Evolutionary conservation across 2,797 vertebrate species (phyloP).

Genomic region (Tadarida brasiliensis): DNA sequence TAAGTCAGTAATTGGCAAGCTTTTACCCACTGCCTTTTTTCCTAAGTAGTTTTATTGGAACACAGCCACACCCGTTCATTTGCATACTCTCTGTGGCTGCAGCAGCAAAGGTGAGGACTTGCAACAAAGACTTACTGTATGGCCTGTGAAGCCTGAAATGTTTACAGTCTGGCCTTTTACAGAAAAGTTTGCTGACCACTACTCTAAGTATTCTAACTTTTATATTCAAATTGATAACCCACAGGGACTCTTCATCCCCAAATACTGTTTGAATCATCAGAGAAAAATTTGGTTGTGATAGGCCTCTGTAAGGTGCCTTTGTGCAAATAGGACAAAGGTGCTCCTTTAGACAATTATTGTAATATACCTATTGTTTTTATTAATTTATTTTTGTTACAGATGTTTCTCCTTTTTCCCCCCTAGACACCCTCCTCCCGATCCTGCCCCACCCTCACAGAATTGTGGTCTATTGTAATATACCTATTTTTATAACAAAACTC

Average conservation of each 20-base stretch:
- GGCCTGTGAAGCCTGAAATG: neutral
- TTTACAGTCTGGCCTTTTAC: neutral
- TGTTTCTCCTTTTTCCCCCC: too few relatives aligned
- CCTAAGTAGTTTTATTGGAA: neutral
- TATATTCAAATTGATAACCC: constrained; percentile 13
- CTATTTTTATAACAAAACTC: constrained; percentile 29
- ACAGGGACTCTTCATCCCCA: neutral
- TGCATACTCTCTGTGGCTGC: neutral
- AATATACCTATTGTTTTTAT: neutral
- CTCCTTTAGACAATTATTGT: neutral
- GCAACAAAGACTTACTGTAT: neutral
- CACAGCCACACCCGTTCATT: neutral
- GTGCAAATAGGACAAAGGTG: neutral
- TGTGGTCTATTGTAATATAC: neutral
- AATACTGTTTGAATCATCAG: neutral
- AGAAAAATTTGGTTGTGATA: neutral
- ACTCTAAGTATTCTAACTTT: neutral
- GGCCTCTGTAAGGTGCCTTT: neutral
- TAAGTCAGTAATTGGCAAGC: neutral
- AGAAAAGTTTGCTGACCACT: constrained; percentile 23
- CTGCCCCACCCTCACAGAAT: too few relatives aligned
- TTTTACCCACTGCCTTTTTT: neutral
- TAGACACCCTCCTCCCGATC: too few relatives aligned
- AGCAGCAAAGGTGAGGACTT: neutral
- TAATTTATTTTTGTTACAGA: too few relatives aligned